phyloP scores from a whole-genome alignment of 2,113 vertebrate species.

The Epinephelus moara region DNA sequence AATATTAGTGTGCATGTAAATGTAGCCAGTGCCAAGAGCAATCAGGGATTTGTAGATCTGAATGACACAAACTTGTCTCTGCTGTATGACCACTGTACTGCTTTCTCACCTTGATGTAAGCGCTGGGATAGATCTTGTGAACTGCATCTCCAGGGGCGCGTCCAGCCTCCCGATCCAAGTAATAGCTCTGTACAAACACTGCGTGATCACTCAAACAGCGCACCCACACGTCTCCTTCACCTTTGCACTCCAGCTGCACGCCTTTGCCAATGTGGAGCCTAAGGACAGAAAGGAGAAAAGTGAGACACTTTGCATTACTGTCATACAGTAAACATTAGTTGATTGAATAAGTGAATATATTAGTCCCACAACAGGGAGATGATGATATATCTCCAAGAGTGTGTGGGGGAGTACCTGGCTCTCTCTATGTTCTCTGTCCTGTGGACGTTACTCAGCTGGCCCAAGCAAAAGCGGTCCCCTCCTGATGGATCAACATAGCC shows the following conservation, averaged over 20 bases:
- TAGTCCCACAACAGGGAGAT: too few species aligned
- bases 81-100: not conserved
- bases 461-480: constrained; percentile 96
- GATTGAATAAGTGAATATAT: not conserved
- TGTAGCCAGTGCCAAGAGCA: not conserved
- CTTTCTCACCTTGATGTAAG: constrained; percentile 93
- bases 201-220: constrained; percentile 97
- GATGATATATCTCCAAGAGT: not conserved
- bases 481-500: constrained; percentile 98
- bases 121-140: constrained; percentile 98
- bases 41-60: not conserved
- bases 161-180: constrained; percentile 96
- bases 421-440: constrained; percentile 98
- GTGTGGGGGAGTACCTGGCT: constrained; percentile 87
- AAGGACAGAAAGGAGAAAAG: not conserved
- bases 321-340: not conserved
- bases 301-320: not conserved
- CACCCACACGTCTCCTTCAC: constrained; percentile 98
- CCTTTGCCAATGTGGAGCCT: constrained; percentile 99
- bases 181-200: constrained; percentile 98
- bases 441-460: constrained; percentile 97
- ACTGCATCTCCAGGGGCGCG: constrained; percentile 96
- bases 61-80: not conserved
- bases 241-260: constrained; percentile 97
- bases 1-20: constrained; percentile 1